Conservation (phyloP, 2,797 vertebrate species). For the Hippopotamyrus pictus region DNA sequence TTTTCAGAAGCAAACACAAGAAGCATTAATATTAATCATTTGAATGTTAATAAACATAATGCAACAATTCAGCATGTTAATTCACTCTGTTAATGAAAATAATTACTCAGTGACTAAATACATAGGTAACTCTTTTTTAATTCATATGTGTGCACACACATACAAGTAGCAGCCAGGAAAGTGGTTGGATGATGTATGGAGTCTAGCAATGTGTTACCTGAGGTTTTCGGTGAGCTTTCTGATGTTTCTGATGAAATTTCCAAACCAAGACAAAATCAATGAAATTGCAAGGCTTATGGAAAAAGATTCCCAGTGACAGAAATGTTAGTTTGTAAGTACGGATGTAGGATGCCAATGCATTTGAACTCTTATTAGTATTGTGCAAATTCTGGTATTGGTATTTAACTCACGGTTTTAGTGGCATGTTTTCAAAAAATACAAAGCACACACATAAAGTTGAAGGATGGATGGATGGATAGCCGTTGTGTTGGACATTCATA, state of each 20-base stretch:
- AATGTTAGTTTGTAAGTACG: background rate
- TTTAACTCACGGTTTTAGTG: background rate
- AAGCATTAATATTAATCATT: background rate
- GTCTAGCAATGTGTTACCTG: background rate
- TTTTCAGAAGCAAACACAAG: background rate
- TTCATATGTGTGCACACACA: background rate
- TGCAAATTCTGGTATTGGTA: background rate
- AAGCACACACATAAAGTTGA: background rate
- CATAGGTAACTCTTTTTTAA: background rate
- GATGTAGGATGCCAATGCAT: background rate
- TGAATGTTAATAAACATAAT: background rate
- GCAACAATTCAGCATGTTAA: background rate
- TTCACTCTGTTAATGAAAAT: background rate
- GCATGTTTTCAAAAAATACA: background rate
- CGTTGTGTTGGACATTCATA: background rate
- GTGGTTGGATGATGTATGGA: background rate
- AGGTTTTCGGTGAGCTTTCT: conserved; percentile 1
- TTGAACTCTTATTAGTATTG: background rate
- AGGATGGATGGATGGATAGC: background rate
- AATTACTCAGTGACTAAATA: background rate
- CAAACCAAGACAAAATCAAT: conserved; percentile 12
- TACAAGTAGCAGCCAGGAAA: background rate
- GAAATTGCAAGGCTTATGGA: background rate
- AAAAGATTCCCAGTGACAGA: background rate
- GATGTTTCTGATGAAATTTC: background rate